phyloP scores from a whole-genome alignment of 1,140 invertebrate species.

The Pogonognathellus flavescens region DNA sequence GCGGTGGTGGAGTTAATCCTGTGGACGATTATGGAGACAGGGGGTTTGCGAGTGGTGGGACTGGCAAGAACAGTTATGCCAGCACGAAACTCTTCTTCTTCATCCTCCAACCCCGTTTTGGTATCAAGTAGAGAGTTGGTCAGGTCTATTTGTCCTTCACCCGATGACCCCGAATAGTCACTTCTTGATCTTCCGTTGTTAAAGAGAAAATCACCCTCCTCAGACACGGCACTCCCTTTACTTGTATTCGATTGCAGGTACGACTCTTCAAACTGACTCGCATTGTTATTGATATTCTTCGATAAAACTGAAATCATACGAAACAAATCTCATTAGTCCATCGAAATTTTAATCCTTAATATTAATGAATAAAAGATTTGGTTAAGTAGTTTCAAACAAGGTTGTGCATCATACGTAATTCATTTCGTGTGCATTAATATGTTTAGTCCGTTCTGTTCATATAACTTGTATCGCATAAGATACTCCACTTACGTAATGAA shows the following conservation, averaged over 20 bases:
- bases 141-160: constrained; percentile 50
- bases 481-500: too few relatives aligned
- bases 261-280: constrained; percentile 62
- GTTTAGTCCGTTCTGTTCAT: too few relatives aligned
- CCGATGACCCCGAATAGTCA: not conserved
- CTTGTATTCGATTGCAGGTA: constrained; percentile 56
- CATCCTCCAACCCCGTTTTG: constrained; percentile 18
- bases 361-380: not conserved
- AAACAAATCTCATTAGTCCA: not conserved
- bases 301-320: constrained; percentile 62
- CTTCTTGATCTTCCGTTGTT: constrained; percentile 51
- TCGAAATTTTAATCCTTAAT: not conserved
- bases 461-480: too few relatives aligned
- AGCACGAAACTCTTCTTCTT: not conserved
- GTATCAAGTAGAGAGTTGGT: constrained; percentile 56
- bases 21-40: not conserved
- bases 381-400: not conserved
- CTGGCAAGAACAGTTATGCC: not conserved
- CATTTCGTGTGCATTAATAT: too few relatives aligned
- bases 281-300: constrained; percentile 63
- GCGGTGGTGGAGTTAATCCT: not conserved
- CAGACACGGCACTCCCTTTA: not conserved
- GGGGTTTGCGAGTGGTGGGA: not conserved
- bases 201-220: constrained; percentile 34
- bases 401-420: too few relatives aligned